These are phyloP conservation scores for Acleris cristana DNA, from an alignment of 2,888 invertebrate genomes.

Conservation along the genomic window DNA sequence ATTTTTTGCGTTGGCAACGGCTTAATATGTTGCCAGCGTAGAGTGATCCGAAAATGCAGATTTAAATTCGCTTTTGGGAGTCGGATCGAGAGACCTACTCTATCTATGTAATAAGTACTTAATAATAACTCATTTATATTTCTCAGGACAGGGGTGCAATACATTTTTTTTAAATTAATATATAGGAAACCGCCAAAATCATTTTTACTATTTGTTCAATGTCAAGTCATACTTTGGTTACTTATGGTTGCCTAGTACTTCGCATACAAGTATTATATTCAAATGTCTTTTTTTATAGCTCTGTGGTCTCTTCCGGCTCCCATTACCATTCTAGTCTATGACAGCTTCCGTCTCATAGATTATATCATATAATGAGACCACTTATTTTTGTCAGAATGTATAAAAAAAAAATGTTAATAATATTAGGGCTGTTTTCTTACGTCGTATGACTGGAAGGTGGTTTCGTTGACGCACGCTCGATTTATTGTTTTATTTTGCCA, in stretches of 20 bases:
- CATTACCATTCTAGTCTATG: slow-evolving; percentile 62
- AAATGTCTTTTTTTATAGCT: neutral
- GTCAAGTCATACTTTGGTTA: too few species aligned
- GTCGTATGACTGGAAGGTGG: neutral
- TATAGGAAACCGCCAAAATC: too few species aligned
- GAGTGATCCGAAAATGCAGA: slow-evolving; percentile 20
- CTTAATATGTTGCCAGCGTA: slow-evolving; percentile 37
- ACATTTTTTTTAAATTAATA: too few species aligned
- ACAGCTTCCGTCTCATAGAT: slow-evolving; percentile 70
- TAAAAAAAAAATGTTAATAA: slow-evolving; percentile 58
- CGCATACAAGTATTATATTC: neutral
- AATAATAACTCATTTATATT: too few species aligned
- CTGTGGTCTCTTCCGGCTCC: neutral
- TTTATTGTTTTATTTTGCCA: slow-evolving; percentile 67
- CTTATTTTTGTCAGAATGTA: slow-evolving; percentile 69
- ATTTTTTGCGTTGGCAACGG: slow-evolving; percentile 37
- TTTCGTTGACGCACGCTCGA: slow-evolving; percentile 60
- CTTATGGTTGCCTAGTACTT: neutral
- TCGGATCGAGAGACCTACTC: neutral
- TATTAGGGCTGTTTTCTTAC: slow-evolving; percentile 46
- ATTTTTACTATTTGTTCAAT: too few species aligned
- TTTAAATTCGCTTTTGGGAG: slow-evolving; percentile 30
- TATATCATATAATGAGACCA: slow-evolving; percentile 50
- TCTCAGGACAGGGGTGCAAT: too few species aligned
- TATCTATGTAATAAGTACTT: neutral